These are phyloP conservation scores for Callimorpha dominula DNA, from an alignment of 2,888 invertebrate genomes.

Conservation along the genomic window DNA sequence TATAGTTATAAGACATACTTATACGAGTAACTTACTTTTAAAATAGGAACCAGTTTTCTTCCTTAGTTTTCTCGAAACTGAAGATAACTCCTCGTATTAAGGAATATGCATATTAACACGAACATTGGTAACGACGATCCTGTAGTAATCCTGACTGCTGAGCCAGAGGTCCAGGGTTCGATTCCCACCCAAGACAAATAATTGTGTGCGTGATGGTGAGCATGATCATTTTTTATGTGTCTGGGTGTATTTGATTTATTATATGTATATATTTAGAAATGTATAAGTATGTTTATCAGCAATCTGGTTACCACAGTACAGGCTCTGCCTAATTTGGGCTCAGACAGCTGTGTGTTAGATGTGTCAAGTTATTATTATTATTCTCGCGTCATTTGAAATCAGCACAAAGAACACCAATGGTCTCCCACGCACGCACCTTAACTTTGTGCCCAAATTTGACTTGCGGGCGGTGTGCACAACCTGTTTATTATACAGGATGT, in stretches of 20 bases:
- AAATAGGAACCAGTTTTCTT: not conserved
- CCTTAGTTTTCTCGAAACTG: not conserved
- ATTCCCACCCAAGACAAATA: no score
- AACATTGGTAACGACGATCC: not conserved
- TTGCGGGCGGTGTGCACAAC: not conserved
- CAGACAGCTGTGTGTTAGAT: no score
- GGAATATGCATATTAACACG: not conserved
- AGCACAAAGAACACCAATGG: conserved; percentile 2
- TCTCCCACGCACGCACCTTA: conserved; percentile 7
- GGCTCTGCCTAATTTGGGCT: no score
- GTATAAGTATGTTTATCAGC: no score
- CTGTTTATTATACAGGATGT: conserved; percentile 5
- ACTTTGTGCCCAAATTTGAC: conserved; percentile 6
- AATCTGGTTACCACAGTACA: no score
- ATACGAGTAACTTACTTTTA: no score
- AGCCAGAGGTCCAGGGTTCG: no score
- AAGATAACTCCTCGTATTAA: not conserved
- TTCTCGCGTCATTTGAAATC: conserved; percentile 8
- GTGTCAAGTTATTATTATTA: not conserved
- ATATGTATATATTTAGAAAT: no score
- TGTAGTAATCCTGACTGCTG: no score
- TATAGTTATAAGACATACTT: not conserved
- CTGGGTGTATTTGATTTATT: no score
- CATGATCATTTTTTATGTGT: no score
- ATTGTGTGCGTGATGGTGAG: no score